Evolutionary conservation across 1,140 invertebrate species (phyloP).

Genomic region (Melitaea cinxia): DNA sequence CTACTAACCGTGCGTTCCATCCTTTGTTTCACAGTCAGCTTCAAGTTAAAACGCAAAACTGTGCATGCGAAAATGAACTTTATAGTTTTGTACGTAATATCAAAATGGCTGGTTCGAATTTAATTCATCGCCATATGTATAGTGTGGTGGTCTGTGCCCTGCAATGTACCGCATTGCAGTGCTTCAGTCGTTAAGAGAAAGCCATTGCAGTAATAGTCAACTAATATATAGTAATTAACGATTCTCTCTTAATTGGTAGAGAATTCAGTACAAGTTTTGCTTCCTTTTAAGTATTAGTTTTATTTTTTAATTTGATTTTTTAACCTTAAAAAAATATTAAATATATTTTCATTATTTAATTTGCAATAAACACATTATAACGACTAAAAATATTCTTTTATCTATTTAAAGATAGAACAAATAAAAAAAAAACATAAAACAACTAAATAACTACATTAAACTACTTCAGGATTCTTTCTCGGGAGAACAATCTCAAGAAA

Average conservation of each 20-base stretch:
- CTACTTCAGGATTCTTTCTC: too few relatives aligned
- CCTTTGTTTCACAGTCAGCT: constrained; percentile 34
- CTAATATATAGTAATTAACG: constrained; percentile 52
- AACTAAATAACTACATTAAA: too few relatives aligned
- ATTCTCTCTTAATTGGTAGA: constrained; percentile 44
- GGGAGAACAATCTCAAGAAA: too few relatives aligned
- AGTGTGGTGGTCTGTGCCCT: constrained; percentile 34
- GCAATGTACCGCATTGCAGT: constrained; percentile 51
- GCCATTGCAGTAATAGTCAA: constrained; percentile 48
- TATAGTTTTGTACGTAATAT: constrained; percentile 38
- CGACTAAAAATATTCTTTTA: too few relatives aligned
- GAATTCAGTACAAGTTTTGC: constrained; percentile 30
- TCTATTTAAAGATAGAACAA: too few relatives aligned
- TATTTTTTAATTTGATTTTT: neutral
- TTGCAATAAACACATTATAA: too few relatives aligned
- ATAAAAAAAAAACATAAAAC: too few relatives aligned
- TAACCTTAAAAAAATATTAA: neutral
- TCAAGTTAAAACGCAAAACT: constrained; percentile 22
- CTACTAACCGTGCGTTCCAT: constrained; percentile 36
- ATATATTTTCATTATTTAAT: too few relatives aligned
- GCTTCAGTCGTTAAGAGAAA: constrained; percentile 44
- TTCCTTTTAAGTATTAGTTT: constrained; percentile 21
- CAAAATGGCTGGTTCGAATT: constrained; percentile 36
- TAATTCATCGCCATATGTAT: constrained; percentile 37
- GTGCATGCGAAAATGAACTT: constrained; percentile 24